Conservation (phyloP, 2,797 vertebrate species). For the Scolopax rusticola region DNA sequence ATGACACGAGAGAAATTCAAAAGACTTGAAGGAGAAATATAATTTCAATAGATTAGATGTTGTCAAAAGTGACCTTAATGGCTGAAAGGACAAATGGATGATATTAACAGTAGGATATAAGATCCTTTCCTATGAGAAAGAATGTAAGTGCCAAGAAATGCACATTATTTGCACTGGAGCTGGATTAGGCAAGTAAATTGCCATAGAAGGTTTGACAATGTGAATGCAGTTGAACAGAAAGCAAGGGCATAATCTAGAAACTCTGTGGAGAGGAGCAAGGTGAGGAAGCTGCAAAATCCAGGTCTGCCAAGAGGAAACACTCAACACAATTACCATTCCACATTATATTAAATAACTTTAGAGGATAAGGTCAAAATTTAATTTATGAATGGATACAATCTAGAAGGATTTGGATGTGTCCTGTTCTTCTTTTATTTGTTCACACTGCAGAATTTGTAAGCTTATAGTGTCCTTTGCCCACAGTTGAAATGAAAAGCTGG, state of each 20-base stretch:
- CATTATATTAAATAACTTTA: neutral
- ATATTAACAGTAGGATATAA: neutral
- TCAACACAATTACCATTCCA: neutral
- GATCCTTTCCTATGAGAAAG: neutral
- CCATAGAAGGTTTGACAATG: neutral
- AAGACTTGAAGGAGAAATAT: neutral
- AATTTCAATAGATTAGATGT: neutral
- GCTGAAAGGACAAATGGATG: neutral
- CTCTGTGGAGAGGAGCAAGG: neutral
- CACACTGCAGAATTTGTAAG: neutral
- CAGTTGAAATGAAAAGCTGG: neutral
- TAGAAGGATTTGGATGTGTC: neutral
- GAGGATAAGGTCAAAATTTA: neutral
- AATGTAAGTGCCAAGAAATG: neutral
- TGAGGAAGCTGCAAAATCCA: neutral
- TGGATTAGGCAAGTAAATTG: neutral
- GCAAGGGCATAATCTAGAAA: neutral
- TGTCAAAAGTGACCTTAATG: neutral
- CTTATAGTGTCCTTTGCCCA: neutral
- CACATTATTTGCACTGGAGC: neutral
- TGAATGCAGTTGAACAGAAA: neutral
- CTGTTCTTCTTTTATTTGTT: neutral
- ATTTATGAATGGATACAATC: neutral
- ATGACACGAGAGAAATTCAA: neutral
- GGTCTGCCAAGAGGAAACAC: constrained; percentile 21